Evolutionary conservation across 2,113 vertebrate species (phyloP), one percentile per base, ranked within the genome.

Genomic region (Thamnophis sirtalis): DNA sequence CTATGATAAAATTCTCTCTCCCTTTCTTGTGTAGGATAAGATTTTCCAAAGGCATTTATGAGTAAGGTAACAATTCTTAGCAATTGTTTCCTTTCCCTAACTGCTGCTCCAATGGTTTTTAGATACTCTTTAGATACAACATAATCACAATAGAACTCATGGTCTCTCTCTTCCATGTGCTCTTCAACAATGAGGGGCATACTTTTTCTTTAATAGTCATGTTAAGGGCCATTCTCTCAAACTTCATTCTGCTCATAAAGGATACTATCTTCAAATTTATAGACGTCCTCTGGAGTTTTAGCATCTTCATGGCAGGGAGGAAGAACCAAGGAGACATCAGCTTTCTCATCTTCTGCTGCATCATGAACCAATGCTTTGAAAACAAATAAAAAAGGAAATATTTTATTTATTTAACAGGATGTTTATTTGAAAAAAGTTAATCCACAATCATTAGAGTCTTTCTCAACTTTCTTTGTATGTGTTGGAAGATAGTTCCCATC

Each of bases 191-290:
- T 19, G 5, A 48, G 63, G 11, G 56, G 26, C 1, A 17, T 54
- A 9, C 50, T 38, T 68, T 53, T 85, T 33, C 43, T 9, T 38
- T 50, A 38, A 73, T 2, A 11, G 43, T 51, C 43, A 54, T 22
- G 3, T 21, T 28, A 51, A 15, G 7, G n/a, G 26, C 43, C 3
- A 26, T 8, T 53, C 22, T 43, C 73, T 80, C 73, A 73, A 0
- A 0, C 2, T 33, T 48, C 85, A 13, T 68, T 60, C 33, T 87
- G 5, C 13, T 88, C 56, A 84, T 87, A 93, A 97, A 99, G 94
- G 99, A 99, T 99, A 99, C 99, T 90, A 55, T 98, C 97, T 49
- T 98, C 97, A 94, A 99, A 98, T 56, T 93, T 97, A 96, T 99
- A 99, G 28, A 99, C 98, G 0, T 98, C 90, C 93, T 99, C 98